Evolutionary conservation across 1,140 invertebrate genomes (phyloP), one percentile per base, ranked within the genome.

Genomic region (Drosophila serrata): DNA sequence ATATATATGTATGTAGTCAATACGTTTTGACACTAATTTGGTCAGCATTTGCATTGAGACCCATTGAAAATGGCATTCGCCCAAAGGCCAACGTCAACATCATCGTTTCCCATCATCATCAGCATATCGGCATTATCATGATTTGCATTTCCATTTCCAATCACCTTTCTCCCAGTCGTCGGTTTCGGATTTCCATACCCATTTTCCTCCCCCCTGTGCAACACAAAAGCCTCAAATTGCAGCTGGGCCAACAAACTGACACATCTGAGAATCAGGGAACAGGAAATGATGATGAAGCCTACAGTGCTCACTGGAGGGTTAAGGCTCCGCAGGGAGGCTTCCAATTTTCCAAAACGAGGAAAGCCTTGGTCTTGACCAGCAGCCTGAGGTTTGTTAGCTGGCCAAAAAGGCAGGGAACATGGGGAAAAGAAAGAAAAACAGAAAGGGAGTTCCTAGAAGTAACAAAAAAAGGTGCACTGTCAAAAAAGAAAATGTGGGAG

Each of bases 11-110:
- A 17, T 29, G 43, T 69, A 88, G 81, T 88, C 84, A 88, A 88
- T 87, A 88, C 75, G 72, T 88, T 88, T 77, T 88, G 82, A 87
- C 82, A 87, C 80, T 87, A 87, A 87, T 87, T 87, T 88, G 80
- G 82, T 75, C 70, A 76, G 72, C 70, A 79, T 87, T 87, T 86
- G 81, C 81, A 86, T 86, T 85, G 81, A 74, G 78, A 86, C 70
- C 65, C 78, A 85, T 75, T 86, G 78, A 77, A 76, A 84, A 73
- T 85, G 81, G 72, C 76, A 85, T 58, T 70, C 53, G 33, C 76
- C 82, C 72, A 79, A 60, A 67, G 75, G 49, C 67, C 63, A 75
- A 63, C 75, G 74, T 48, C 57, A 75, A 37, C 75, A 75, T 49
- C 74, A 65, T 55, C 74, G 82, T 35, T 53, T 43, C 49, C 49